Percentiles rank a stretch among this genome's conserved stretches.
Conservation (phyloP, 92 coral and sea anemone species). For the Metridium senile region DNA sequence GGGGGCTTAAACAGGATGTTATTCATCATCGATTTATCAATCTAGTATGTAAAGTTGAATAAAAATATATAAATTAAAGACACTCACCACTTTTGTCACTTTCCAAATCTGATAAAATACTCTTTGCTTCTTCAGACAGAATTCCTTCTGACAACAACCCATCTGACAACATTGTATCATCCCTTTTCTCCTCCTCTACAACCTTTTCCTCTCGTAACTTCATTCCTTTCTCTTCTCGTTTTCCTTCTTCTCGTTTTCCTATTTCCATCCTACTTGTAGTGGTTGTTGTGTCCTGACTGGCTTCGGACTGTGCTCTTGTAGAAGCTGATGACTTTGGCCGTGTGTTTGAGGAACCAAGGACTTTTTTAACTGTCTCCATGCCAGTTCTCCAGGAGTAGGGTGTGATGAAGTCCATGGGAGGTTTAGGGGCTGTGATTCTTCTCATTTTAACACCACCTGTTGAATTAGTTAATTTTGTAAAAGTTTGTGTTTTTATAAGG, state of each 20-base stretch:
- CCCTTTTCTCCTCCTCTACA: not conserved
- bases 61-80: not conserved
- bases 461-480: too few relatives aligned
- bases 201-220: not conserved
- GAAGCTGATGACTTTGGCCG: slow-evolving; percentile 38
- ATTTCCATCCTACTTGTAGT: slow-evolving; percentile 23
- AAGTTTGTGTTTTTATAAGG: too few relatives aligned
- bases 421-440: slow-evolving; percentile 75
- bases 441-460: slow-evolving; percentile 71
- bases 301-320: slow-evolving; percentile 56
- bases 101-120: slow-evolving; percentile 80
- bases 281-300: slow-evolving; percentile 38
- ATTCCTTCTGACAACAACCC: slow-evolving; percentile 30
- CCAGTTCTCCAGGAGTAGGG: slow-evolving; percentile 96
- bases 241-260: slow-evolving; percentile 29
- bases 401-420: slow-evolving; percentile 78
- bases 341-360: slow-evolving; percentile 76
- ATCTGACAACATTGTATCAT: not conserved
- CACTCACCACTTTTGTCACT: slow-evolving; percentile 75
- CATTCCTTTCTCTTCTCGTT: slow-evolving; percentile 15
- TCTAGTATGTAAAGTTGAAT: too few relatives aligned
- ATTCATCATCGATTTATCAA: too few relatives aligned
- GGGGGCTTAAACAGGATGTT: too few relatives aligned
- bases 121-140: slow-evolving; percentile 84
- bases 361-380: slow-evolving; percentile 84